Base-by-base conservation (phyloP, 1,140 invertebrate genomes). In the Drosophila kohkoa region DNA sequence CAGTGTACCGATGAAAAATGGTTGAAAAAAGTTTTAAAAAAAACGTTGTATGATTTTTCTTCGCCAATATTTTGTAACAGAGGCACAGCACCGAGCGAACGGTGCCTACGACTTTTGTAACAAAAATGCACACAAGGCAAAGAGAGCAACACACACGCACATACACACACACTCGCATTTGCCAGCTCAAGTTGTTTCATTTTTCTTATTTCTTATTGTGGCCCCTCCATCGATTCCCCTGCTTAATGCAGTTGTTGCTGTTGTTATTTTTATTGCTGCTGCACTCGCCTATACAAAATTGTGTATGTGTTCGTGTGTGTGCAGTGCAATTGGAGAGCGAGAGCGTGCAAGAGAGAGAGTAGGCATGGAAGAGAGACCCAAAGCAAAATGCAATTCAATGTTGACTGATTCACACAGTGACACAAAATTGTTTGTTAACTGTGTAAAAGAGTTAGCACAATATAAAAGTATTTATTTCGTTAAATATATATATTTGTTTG, bases 1-100 rank as follows among this genome's bases (percentile, higher is more conserved):
- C 35, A 38, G 32, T 32, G 71, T 68, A 75, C 71, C 81, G 60
- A 89, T 89, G 85, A 89, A 89, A 89, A 90, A 90, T 90, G 86
- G 81, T 90, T 91, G 86, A 88, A 83, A 91, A 88, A 91, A 76
- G 76, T 91, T 87, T 76, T 57, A 81, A 91, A 91, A 81, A 88
- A 92, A 92, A 92, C 82, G 81, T 87, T 81, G 88, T 79, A 92
- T 91, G 91, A 92, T 92, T 92, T 92, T 92, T 90, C 91, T 92
- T 92, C 91, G 82, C 85, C 90, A 92, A 92, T 92, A 92, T 92
- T 92, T 92, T 92, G 90, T 92, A 92, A 77, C 91, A 92, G 88
- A 79, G 76, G 2, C 79, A 55, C 91, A 92, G 91, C 81, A 92
- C 57, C 51, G 46, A 70, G 43, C 59, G 52, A 62, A 63, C 71